Conservation (phyloP, 1,140 invertebrate genomes). For the Drosophila kepulauana region DNA sequence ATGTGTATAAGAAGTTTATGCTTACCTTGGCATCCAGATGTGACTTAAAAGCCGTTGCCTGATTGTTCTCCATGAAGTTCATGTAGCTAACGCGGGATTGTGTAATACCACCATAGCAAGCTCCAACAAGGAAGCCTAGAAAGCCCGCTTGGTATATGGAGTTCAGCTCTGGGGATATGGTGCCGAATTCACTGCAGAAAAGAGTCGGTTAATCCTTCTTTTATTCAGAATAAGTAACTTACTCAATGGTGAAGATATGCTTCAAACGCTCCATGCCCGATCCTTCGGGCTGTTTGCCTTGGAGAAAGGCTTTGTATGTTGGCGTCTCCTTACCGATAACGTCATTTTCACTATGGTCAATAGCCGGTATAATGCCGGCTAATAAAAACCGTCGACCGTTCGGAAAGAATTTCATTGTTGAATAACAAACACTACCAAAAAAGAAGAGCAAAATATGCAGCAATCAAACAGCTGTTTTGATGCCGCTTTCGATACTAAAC, state of each 20-base stretch:
- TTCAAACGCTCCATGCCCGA: constrained; percentile 86
- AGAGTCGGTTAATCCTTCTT: no score
- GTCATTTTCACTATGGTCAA: constrained; percentile 49
- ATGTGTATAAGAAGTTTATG: neutral
- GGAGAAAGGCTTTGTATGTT: constrained; percentile 72
- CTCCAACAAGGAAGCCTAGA: constrained; percentile 87
- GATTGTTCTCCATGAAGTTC: constrained; percentile 90
- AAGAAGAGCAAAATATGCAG: constrained; percentile 21
- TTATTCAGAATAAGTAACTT: constrained; percentile 49
- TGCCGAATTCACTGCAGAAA: constrained; percentile 87
- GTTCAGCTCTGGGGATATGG: constrained; percentile 87
- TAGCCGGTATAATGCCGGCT: constrained; percentile 60
- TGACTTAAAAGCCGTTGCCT: constrained; percentile 89
- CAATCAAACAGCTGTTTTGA: constrained; percentile 41
- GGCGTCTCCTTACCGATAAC: constrained; percentile 68
- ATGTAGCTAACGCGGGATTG: constrained; percentile 87
- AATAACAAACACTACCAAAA: constrained; percentile 51
- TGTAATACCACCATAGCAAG: constrained; percentile 87
- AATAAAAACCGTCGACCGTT: constrained; percentile 58
- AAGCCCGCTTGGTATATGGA: constrained; percentile 87
- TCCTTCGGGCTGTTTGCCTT: constrained; percentile 54
- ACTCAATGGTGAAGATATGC: constrained; percentile 85
- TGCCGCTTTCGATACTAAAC: no score
- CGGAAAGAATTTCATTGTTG: constrained; percentile 66
- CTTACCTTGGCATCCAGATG: constrained; percentile 89